Base-by-base conservation (phyloP, 2,888 invertebrate genomes). In the Nemurella pictetii region DNA sequence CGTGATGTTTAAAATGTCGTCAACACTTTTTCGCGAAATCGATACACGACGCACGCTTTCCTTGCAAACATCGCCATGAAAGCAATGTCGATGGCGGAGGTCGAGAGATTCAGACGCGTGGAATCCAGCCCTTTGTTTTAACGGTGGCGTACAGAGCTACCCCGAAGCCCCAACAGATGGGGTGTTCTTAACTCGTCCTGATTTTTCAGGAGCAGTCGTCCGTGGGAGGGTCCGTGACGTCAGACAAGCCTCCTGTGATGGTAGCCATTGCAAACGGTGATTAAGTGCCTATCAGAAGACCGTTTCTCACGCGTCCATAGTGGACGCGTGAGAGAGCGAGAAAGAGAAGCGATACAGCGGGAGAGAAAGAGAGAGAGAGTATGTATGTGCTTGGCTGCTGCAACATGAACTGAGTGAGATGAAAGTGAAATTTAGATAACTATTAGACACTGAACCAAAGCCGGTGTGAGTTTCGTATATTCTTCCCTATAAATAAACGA, bases 251-350 rank as follows among this genome's bases (percentile, higher is more conserved):
- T 7, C 75, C 86, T 0, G 84, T 86, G 20, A 85, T 81, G 85
- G 86, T 86, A 25, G 80, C 86, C 30, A 85, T 86, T 78, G 84
- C 86, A 25, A 86, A 86, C 78, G 86, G 86, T 28, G 86, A 78
- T 77, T 86, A 84, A 86, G 86, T 85, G 85, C 85, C 83, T 85
- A 12, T 20, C 55, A 55, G 55, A 55, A 7, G 55, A 55, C 55
- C n/a, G 35, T 12, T 7, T 35, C 35, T 35, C n/a, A 81, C 80
- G 84, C 85, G 83, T 86, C 85, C 83, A 83, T 84, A 55, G 80
- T 81, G 27, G 27, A 77, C 32, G 26, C 9, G 80, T 35, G 29
- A 30, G 35, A 75, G 75, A 75, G 12, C 2, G 26, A 12, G 75
- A 12, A 25, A 28, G 75, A 75, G 75, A 75, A n/a, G n/a, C n/a